Evolutionary conservation across 2,113 vertebrate genomes (phyloP).

Genomic region (Myodes glareolus): DNA sequence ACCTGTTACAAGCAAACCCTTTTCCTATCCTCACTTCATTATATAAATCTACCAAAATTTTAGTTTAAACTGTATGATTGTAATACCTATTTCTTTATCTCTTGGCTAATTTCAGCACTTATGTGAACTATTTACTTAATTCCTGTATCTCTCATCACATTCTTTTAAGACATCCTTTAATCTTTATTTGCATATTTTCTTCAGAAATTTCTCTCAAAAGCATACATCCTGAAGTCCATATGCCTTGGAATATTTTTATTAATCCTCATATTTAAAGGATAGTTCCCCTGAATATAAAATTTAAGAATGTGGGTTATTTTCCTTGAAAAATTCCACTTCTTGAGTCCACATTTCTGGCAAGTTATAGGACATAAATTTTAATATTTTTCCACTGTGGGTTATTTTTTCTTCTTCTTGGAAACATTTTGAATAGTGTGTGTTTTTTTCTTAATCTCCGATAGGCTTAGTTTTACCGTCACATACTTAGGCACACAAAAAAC

Average conservation of each 20-base stretch:
- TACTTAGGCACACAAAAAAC: neutral
- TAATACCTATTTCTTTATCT: neutral
- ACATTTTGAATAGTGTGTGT: neutral
- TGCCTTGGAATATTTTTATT: neutral
- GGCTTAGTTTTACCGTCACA: neutral
- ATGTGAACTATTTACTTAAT: neutral
- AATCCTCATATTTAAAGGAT: neutral
- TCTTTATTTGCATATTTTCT: slow-evolving; percentile 33
- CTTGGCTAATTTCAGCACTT: neutral
- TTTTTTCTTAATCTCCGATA: neutral
- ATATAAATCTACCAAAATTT: neutral
- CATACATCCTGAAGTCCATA: neutral
- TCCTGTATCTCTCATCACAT: neutral
- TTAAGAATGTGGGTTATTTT: neutral
- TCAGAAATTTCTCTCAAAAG: neutral
- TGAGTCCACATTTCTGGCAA: neutral
- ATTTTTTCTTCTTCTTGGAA: slow-evolving; percentile 25
- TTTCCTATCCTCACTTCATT: too few species aligned
- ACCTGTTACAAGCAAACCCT: neutral
- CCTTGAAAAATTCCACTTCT: neutral
- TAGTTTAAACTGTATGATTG: neutral
- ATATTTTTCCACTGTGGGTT: neutral
- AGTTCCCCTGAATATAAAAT: neutral
- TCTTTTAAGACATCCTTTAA: neutral
- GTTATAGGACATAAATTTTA: neutral